Base-by-base conservation (phyloP, 2,888 invertebrate species). In the Agriopis leucophaearia region DNA sequence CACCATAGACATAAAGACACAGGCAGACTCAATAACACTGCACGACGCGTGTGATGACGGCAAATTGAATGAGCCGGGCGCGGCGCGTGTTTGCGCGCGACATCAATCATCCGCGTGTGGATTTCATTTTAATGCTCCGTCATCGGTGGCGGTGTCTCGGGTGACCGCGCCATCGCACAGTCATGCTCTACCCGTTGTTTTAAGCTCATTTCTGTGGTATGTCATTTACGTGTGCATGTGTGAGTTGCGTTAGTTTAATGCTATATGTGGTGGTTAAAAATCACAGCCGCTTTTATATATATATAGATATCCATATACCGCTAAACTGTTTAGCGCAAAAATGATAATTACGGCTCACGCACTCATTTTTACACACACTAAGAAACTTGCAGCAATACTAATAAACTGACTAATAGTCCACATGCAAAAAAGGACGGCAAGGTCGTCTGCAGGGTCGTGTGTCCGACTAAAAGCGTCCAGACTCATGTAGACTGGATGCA, bases 121-220 rank as follows among this genome's bases (percentile, higher is more conserved):
- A 91, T 91, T 90, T 91, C 92, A 86, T 92, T 92, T 92, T 93
- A 93, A 92, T 89, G 93, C 92, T 88, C 76, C 88, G 92, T 92
- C 93, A 94, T 90, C 88, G 90, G 84, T 81, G 59, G 50, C 59
- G 59, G 59, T 42, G 92, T 90, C 89, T 92, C 89, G 88, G 83
- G 85, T 85, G 87, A 82, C 86, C 86, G 80, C 83, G 82, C 85
- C 86, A 79, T 83, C 84, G 85, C 87, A 80, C 69, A 76, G 84
- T 84, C 84, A 85, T 79, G 75, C 74, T 75, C 72, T 79, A 35
- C 75, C 78, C 76, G 83, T 87, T 87, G 87, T 87, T 84, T 83
- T 68, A 61, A n/a, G 10, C 44, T 60, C 38, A 27, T 55, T 13
- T 35, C 27, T 60, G 27, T 16, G n/a, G 44, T 55, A 12, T 50